Conservation (phyloP, 64 coral and sea anemone genomes). For the Astreopora myriophthalma region DNA sequence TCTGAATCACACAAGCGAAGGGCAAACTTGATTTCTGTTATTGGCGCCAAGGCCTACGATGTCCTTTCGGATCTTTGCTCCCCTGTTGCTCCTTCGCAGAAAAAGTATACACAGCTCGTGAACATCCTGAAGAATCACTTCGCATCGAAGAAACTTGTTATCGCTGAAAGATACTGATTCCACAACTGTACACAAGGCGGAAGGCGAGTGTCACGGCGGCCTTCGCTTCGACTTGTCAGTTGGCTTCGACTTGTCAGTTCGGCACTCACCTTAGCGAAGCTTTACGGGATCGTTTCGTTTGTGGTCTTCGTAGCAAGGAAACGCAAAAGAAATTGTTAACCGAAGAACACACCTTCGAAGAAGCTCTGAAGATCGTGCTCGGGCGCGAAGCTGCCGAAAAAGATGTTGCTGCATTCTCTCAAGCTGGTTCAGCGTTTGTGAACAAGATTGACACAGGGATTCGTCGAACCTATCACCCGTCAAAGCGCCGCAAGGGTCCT, state of each 20-base stretch:
- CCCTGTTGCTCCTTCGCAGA: slow-evolving; percentile 22
- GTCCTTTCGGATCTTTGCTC: slow-evolving; percentile 60
- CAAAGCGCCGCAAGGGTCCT: neutral
- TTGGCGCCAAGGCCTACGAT: slow-evolving; percentile 32
- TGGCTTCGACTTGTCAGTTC: slow-evolving; percentile 44
- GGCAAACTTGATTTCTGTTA: slow-evolving; percentile 55
- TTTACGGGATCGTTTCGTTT: slow-evolving; percentile 45
- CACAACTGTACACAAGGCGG: slow-evolving; percentile 32
- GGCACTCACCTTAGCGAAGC: slow-evolving; percentile 42
- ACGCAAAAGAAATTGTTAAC: slow-evolving; percentile 42
- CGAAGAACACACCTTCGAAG: slow-evolving; percentile 38
- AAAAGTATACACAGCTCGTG: slow-evolving; percentile 34
- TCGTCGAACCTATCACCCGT: neutral
- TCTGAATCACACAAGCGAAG: slow-evolving; percentile 19
- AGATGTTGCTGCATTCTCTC: neutral
- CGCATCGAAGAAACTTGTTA: slow-evolving; percentile 57
- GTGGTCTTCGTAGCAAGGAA: slow-evolving; percentile 3
- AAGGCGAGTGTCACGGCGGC: neutral
- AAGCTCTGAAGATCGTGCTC: neutral
- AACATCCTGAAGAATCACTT: slow-evolving; percentile 44
- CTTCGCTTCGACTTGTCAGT: slow-evolving; percentile 34
- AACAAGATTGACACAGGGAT: neutral
- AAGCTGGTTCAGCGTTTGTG: too few species aligned
- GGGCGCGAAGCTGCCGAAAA: neutral
- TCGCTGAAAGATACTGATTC: slow-evolving; percentile 57